These are phyloP conservation scores for Ichneumoninae sp. DNA, from an alignment of 2,888 invertebrate genomes.

Conservation along the genomic window DNA sequence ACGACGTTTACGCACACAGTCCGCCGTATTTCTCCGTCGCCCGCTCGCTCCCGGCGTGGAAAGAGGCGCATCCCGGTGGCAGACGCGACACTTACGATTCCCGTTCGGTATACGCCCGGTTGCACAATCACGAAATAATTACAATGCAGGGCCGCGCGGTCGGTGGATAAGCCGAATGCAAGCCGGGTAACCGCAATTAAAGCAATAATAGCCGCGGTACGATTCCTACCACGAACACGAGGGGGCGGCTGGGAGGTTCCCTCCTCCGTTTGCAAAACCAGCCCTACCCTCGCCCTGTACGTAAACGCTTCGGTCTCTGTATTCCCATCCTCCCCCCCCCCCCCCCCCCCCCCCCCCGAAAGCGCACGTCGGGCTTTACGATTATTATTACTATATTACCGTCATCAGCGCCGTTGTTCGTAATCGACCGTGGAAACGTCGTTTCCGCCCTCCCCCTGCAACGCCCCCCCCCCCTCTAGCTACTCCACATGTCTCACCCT, in stretches of 20 bases:
- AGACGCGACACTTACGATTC: constrained; percentile 61
- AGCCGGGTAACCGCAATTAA: constrained; percentile 66
- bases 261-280: constrained; percentile 1
- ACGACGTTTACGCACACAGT: neutral
- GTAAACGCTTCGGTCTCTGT: constrained; percentile 52
- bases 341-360: constrained; percentile 35
- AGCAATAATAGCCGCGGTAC: constrained; percentile 66
- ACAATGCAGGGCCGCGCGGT: constrained; percentile 61
- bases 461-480: constrained; percentile 14
- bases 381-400: constrained; percentile 67
- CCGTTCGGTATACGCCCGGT: constrained; percentile 55
- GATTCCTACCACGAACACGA: constrained; percentile 65
- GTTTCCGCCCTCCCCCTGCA: constrained; percentile 37
- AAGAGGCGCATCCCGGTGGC: constrained; percentile 12
- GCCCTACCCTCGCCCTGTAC: constrained; percentile 38
- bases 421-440: constrained; percentile 64
- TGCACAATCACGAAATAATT: constrained; percentile 67
- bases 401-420: constrained; percentile 63
- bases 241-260: constrained; percentile 63
- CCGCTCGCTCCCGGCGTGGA: constrained; percentile 17
- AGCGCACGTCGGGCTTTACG: constrained; percentile 51
- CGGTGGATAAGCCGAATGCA: constrained; percentile 65
- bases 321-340: constrained; percentile 39
- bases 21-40: constrained; percentile 10
- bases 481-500: constrained; percentile 28